These are phyloP conservation scores for Pheosia gnoma DNA, from an alignment of 2,888 invertebrate species.

Conservation along the genomic window DNA sequence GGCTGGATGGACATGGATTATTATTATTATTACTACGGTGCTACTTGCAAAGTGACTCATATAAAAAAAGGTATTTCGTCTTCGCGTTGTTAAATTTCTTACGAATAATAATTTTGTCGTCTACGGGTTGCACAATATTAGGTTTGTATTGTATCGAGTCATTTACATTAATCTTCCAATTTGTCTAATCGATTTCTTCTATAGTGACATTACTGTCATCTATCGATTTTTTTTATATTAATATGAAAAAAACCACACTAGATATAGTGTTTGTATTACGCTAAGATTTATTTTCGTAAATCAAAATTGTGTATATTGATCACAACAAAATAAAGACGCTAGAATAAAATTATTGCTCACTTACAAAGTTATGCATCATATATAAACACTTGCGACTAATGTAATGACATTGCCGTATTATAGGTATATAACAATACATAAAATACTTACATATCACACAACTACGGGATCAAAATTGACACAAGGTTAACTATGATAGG, in stretches of 20 bases:
- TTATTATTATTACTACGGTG: constrained; percentile 20
- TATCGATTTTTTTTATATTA: no score
- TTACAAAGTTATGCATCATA: constrained; percentile 6
- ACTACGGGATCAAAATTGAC: no score
- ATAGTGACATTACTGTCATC: constrained; percentile 13
- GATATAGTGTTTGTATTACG: neutral
- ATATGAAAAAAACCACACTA: neutral
- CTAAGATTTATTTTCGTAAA: no score
- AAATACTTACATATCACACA: no score
- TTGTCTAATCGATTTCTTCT: constrained; percentile 31
- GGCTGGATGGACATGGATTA: neutral
- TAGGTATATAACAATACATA: neutral
- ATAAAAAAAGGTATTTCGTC: constrained; percentile 44
- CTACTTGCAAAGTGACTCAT: constrained; percentile 43
- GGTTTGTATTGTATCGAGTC: constrained; percentile 56
- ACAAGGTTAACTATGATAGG: no score
- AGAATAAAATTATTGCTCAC: constrained; percentile 24
- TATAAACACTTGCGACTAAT: neutral
- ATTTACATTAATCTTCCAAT: constrained; percentile 51
- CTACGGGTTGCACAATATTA: constrained; percentile 53
- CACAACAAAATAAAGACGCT: neutral
- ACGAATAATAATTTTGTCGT: constrained; percentile 43
- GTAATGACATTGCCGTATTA: neutral
- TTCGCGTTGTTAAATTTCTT: constrained; percentile 53
- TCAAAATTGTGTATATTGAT: neutral